Evolutionary conservation across 2,888 invertebrate species (phyloP).

Genomic region (Sylvicola fuscatus): DNA sequence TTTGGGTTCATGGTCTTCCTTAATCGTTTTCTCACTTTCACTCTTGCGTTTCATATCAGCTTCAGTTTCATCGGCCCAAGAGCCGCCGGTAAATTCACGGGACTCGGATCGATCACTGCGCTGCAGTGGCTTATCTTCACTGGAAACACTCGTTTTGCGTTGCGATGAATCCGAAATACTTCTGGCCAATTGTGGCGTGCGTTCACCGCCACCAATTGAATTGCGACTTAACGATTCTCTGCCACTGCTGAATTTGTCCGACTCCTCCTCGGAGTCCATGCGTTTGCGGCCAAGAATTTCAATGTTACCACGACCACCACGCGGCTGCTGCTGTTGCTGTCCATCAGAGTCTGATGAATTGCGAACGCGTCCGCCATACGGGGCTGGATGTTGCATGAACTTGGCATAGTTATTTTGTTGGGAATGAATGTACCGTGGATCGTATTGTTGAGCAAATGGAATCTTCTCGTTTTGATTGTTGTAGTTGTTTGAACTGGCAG

Average conservation of each 20-base stretch:
- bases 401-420: slow-evolving; percentile 8
- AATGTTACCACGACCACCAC: slow-evolving; percentile 6
- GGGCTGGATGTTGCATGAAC: slow-evolving; percentile 4
- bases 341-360: slow-evolving; percentile 9
- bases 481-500: slow-evolving; percentile 12
- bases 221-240: slow-evolving; percentile 9
- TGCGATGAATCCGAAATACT: slow-evolving; percentile 27
- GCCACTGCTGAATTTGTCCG: slow-evolving; percentile 11
- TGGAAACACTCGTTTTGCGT: slow-evolving; percentile 23
- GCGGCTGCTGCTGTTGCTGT: neutral
- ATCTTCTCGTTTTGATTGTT: slow-evolving; percentile 6
- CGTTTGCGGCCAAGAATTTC: slow-evolving; percentile 1
- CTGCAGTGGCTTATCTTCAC: slow-evolving; percentile 6
- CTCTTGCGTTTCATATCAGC: slow-evolving; percentile 12
- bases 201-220: slow-evolving; percentile 7
- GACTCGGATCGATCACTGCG: slow-evolving; percentile 9
- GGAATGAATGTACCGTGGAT: slow-evolving; percentile 12
- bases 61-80: slow-evolving; percentile 30
- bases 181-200: slow-evolving; percentile 17
- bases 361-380: slow-evolving; percentile 6
- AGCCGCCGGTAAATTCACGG: slow-evolving; percentile 11
- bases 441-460: slow-evolving; percentile 15
- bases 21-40: neutral
- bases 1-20: slow-evolving; percentile 19
- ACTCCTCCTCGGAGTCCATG: slow-evolving; percentile 13